These are phyloP conservation scores for Python bivittatus DNA, from an alignment of 2,113 vertebrate genomes.

Conservation along the genomic window DNA sequence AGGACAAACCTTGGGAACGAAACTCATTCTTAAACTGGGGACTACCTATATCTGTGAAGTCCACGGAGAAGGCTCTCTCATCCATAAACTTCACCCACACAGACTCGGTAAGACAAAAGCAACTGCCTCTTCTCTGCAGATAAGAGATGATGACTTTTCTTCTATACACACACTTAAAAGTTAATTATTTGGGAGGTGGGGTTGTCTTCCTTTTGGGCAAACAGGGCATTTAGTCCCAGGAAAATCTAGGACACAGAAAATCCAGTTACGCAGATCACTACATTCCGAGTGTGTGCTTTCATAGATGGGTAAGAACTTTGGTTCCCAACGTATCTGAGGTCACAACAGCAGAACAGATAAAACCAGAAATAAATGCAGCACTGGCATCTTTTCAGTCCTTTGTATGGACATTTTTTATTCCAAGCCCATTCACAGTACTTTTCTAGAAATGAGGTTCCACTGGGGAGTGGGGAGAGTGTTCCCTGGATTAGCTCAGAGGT, in stretches of 20 bases:
- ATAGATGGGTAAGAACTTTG: not conserved
- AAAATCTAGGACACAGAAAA: not conserved
- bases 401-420: not conserved
- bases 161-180: not conserved
- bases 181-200: not conserved
- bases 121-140: not conserved
- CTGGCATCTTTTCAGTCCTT: too few relatives aligned
- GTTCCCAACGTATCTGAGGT: not conserved
- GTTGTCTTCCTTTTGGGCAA: not conserved
- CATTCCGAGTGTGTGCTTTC: not conserved
- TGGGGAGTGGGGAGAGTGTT: not conserved
- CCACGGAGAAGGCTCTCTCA: too few relatives aligned
- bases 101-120: too few relatives aligned
- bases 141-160: not conserved
- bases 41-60: too few relatives aligned
- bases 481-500: not conserved
- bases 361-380: not conserved
- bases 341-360: not conserved
- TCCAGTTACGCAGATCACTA: not conserved
- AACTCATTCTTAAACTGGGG: too few relatives aligned
- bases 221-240: not conserved
- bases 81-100: too few relatives aligned
- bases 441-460: constrained; percentile 4
- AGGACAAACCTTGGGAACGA: too few relatives aligned
- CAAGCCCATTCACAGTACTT: not conserved